A percentile compares a stretch with the other conserved stretches of the same genome.
These are phyloP conservation scores for Exocentrus adspersus DNA, from an alignment of 2,888 invertebrate genomes.

Conservation along the genomic window DNA sequence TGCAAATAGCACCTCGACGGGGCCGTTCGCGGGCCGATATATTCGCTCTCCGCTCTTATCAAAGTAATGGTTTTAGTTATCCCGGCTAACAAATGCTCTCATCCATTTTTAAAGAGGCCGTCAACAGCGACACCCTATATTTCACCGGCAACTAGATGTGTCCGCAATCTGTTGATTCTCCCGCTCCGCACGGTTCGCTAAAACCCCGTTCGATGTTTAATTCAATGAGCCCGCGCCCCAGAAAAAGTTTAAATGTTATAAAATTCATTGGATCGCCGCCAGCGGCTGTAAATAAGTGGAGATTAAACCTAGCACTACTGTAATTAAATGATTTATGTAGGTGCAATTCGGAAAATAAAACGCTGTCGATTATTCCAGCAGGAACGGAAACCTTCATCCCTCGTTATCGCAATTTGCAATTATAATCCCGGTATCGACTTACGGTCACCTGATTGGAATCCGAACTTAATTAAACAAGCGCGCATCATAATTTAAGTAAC, in stretches of 20 bases:
- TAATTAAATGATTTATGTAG: not conserved
- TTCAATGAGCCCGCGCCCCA: conserved; percentile 13
- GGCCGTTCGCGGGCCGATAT: conserved; percentile 48
- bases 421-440: conserved; percentile 37
- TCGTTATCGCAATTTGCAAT: conserved; percentile 13
- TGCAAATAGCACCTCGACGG: conserved; percentile 57
- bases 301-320: not conserved
- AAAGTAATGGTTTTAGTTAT: conserved; percentile 55
- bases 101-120: conserved; percentile 56
- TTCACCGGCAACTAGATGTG: conserved; percentile 43
- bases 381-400: not conserved
- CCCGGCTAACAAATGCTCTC: conserved; percentile 53
- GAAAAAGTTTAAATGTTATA: conserved; percentile 28
- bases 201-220: conserved; percentile 28
- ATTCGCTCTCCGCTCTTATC: conserved; percentile 56
- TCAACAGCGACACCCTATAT: conserved; percentile 47
- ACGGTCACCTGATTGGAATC: conserved; percentile 51
- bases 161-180: conserved; percentile 46
- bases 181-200: conserved; percentile 18
- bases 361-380: not conserved
- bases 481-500: conserved; percentile 42
- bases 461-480: conserved; percentile 40
- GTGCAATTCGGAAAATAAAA: no score
- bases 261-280: conserved; percentile 23
- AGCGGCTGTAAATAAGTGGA: conserved; percentile 22